Conservation (phyloP, 2,797 vertebrate genomes). For the Aulostomus chinensis region DNA sequence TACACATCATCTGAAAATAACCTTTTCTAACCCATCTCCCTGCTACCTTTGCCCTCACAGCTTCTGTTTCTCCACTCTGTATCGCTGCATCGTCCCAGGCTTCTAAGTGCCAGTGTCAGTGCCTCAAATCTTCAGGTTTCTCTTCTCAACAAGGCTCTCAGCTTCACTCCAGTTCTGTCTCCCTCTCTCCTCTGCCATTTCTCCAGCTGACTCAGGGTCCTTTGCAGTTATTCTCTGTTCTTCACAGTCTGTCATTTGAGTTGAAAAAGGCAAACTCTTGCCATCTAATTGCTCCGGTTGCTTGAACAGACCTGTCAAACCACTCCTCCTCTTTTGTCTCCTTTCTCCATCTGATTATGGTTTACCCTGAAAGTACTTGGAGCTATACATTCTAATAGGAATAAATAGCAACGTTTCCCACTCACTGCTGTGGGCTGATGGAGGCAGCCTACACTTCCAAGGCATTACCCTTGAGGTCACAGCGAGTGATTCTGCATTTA, state of each 20-base stretch:
- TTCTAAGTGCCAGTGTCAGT: slow-evolving; percentile 1
- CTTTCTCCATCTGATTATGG: neutral
- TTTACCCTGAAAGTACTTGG: slow-evolving; percentile 5
- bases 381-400: neutral
- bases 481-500: slow-evolving; percentile 8
- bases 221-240: slow-evolving; percentile 22
- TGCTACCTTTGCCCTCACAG: slow-evolving; percentile 11
- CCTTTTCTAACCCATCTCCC: slow-evolving; percentile 15
- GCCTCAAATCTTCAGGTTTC: slow-evolving; percentile 21
- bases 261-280: slow-evolving; percentile 26
- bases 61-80: slow-evolving; percentile 11
- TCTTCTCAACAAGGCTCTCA: slow-evolving; percentile 27
- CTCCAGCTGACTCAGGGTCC: slow-evolving; percentile 10
- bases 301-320: slow-evolving; percentile 22
- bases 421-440: too few relatives aligned
- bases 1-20: slow-evolving; percentile 23
- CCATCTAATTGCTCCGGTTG: slow-evolving; percentile 39
- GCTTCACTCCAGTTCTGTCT: slow-evolving; percentile 24
- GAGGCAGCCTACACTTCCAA: neutral
- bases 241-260: slow-evolving; percentile 22
- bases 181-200: slow-evolving; percentile 24
- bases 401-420: slow-evolving; percentile 1
- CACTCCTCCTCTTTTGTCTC: slow-evolving; percentile 23
- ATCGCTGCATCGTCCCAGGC: neutral
- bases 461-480: slow-evolving; percentile 1